These are phyloP conservation scores for Pristionchus exspectatus DNA, from an alignment of 2,888 invertebrate genomes.

Conservation along the genomic window DNA sequence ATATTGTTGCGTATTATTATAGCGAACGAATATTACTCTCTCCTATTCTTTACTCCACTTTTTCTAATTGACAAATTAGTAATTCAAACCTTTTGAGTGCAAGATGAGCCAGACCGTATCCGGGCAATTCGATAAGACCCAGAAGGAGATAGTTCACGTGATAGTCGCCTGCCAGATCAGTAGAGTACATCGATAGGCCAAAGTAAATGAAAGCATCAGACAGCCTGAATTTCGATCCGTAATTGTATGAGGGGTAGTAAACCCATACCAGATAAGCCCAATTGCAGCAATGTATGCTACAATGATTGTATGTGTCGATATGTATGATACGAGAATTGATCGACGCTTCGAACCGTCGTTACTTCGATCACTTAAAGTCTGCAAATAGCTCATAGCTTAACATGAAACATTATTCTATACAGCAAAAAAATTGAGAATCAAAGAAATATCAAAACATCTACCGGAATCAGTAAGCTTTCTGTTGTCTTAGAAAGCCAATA, in stretches of 20 bases:
- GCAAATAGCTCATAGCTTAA: not conserved
- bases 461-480: not conserved
- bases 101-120: constrained; percentile 57
- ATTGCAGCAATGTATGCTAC: not conserved
- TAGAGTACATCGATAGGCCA: constrained; percentile 73
- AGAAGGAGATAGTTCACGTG: constrained; percentile 72
- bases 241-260: not conserved
- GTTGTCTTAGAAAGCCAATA: constrained; percentile 9
- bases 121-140: constrained; percentile 74
- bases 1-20: too few relatives aligned
- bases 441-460: not conserved
- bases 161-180: constrained; percentile 68
- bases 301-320: not conserved
- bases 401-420: too few relatives aligned
- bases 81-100: not conserved
- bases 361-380: not conserved
- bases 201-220: constrained; percentile 74
- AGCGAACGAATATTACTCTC: too few relatives aligned
- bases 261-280: not conserved
- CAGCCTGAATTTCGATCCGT: constrained; percentile 59
- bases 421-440: too few relatives aligned
- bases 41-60: not conserved
- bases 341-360: not conserved
- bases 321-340: not conserved
- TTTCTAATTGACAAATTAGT: not conserved